These are phyloP conservation scores for Holacanthella duospinosa DNA, from an alignment of 2,888 invertebrate species.

Conservation along the genomic window DNA sequence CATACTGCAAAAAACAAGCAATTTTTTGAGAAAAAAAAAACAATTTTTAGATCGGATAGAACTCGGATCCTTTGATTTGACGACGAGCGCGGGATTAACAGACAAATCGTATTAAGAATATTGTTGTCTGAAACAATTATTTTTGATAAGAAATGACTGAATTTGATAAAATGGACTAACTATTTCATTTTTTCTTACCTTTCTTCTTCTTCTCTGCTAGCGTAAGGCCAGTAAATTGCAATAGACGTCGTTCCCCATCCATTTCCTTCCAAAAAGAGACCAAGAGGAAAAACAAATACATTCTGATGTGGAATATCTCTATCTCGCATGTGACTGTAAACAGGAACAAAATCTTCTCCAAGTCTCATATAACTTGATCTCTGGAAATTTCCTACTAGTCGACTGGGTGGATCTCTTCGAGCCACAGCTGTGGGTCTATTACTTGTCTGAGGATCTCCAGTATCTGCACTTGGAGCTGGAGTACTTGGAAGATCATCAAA, in stretches of 20 bases:
- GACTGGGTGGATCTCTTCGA: slow-evolving; percentile 13
- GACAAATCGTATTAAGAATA: no score
- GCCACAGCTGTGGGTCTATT: no score
- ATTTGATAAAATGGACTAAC: not conserved
- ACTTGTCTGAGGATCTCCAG: no score
- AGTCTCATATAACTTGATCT: slow-evolving; percentile 27
- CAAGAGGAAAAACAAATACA: slow-evolving; percentile 31
- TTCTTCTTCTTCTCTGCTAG: slow-evolving; percentile 29
- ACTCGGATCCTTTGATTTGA: no score
- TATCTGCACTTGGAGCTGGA: no score
- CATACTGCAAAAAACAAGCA: slow-evolving; percentile 8
- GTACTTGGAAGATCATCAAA: no score
- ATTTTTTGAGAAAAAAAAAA: not conserved
- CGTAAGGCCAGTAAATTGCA: slow-evolving; percentile 33
- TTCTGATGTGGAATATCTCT: slow-evolving; percentile 28
- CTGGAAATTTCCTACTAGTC: slow-evolving; percentile 24
- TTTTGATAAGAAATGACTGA: not conserved
- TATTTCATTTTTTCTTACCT: not conserved
- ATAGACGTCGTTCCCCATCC: slow-evolving; percentile 28
- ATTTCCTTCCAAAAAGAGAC: slow-evolving; percentile 30
- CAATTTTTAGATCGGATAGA: not conserved
- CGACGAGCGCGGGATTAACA: no score
- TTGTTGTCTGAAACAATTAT: not conserved
- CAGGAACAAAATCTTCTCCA: slow-evolving; percentile 32
- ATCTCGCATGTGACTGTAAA: slow-evolving; percentile 20